Conservation (phyloP, 2,113 vertebrate genomes). For the Rhinolophus sinicus region DNA sequence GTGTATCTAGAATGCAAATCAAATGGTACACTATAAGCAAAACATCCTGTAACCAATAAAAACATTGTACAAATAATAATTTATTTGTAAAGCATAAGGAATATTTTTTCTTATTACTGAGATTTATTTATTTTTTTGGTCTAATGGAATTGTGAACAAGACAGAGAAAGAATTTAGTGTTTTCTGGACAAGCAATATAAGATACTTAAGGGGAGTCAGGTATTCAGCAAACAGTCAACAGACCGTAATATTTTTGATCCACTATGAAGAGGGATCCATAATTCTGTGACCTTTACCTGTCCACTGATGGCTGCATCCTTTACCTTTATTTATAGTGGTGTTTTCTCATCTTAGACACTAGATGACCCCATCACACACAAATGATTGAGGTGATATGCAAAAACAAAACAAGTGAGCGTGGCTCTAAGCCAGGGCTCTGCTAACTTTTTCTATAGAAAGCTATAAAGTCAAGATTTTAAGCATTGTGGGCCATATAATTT, state of each 20-base stretch:
- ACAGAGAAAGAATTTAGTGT: neutral
- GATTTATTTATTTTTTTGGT: neutral
- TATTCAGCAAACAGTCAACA: neutral
- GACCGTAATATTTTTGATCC: neutral
- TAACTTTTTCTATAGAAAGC: neutral
- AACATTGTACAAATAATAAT: neutral
- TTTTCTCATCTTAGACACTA: neutral
- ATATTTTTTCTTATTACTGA: neutral
- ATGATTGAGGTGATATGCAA: neutral
- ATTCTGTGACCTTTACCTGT: neutral
- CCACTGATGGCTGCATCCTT: neutral
- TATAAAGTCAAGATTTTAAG: neutral
- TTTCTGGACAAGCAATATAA: neutral
- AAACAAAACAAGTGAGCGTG: neutral
- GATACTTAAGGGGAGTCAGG: neutral
- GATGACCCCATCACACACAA: neutral
- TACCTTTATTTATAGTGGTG: neutral
- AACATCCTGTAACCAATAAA: neutral
- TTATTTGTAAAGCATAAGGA: conserved; percentile 21
- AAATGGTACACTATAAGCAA: neutral
- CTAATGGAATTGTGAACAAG: neutral
- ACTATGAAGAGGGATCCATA: neutral
- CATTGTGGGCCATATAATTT: neutral
- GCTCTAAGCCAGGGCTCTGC: neutral
- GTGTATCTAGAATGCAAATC: neutral